Evolutionary conservation across 2,888 invertebrate genomes (phyloP), one percentile per base, ranked within the genome.

Genomic region (Apodemia mormo): DNA sequence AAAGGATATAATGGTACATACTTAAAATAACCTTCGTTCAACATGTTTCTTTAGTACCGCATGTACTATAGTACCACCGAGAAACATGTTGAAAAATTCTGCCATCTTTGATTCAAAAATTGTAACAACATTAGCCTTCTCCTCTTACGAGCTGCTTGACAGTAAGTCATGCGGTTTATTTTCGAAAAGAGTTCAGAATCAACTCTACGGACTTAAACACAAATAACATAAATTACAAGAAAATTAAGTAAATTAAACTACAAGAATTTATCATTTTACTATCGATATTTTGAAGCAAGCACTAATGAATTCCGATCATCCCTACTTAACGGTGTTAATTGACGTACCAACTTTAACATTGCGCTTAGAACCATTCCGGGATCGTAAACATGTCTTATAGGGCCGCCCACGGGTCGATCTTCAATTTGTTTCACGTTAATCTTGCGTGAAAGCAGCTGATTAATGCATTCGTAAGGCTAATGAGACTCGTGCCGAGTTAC

Each of bases 371-470:
- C 76, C 76, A 73, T 78, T 80, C 77, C 77, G 75, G 77, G 75
- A 77, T 83, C 85, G 82, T 89, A 88, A 88, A 89, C 82, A 83
- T 82, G 84, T 80, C 85, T 77, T 74, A 8, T 71, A 70, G 73
- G 80, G 74, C 82, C 88, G 85, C 87, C 88, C 82, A 84, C 90
- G 81, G 81, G 79, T 77, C 77, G 76, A 79, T 76, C 84, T 79
- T 82, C 89, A 89, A 90, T 90, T 90, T 90, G 89, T 90, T 90
- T 86, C 80, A 83, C 84, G 82, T 86, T 89, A 89, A 89, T 89
- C 85, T 86, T 78, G 79, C 81, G 80, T 84, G 86, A 87, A 86
- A 85, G 84, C 81, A 81, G 71, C 85, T 88, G 89, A 90, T 88
- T 86, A 88, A 90, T 90, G 87, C 82, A 80, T 85, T 85, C 84